A percentile compares a stretch with the other conserved stretches of the same genome.
Evolutionary conservation across 2,113 vertebrate genomes (phyloP).

Genomic region (Peucedramus taeniatus): DNA sequence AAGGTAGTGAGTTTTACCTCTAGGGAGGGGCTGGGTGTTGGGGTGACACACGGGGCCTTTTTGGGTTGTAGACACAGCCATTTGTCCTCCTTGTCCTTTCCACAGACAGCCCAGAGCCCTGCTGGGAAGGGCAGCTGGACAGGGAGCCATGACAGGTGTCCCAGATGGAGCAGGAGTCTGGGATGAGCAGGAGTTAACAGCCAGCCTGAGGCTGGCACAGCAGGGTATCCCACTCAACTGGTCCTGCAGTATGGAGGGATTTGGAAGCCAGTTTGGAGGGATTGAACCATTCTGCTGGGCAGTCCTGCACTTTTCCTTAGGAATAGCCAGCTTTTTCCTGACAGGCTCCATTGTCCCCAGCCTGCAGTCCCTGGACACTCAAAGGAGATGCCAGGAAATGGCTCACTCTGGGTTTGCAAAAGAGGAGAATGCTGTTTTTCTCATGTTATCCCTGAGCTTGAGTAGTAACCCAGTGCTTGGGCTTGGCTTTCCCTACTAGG

Average conservation of each 20-base stretch:
- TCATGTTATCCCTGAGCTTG: background rate
- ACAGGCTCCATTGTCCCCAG: background rate
- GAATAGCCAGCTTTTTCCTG: background rate
- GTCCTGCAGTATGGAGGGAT: background rate
- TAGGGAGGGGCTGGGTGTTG: background rate
- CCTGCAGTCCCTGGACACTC: background rate
- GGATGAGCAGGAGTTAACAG: background rate
- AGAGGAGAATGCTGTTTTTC: background rate
- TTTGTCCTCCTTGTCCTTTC: background rate
- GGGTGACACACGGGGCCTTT: background rate
- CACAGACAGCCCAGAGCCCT: background rate
- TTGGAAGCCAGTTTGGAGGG: background rate
- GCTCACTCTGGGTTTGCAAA: background rate
- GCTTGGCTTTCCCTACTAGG: background rate
- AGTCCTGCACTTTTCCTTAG: background rate
- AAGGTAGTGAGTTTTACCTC: conserved; percentile 73
- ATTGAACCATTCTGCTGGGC: background rate
- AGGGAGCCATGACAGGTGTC: background rate
- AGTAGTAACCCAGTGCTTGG: background rate
- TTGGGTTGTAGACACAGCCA: background rate
- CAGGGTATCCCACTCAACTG: background rate
- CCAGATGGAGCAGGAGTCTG: background rate
- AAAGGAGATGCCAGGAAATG: background rate
- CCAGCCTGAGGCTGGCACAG: background rate
- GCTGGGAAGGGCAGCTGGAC: background rate